Conservation (phyloP, 2,888 invertebrate genomes). For the Aporophyla lueneburgensis region DNA sequence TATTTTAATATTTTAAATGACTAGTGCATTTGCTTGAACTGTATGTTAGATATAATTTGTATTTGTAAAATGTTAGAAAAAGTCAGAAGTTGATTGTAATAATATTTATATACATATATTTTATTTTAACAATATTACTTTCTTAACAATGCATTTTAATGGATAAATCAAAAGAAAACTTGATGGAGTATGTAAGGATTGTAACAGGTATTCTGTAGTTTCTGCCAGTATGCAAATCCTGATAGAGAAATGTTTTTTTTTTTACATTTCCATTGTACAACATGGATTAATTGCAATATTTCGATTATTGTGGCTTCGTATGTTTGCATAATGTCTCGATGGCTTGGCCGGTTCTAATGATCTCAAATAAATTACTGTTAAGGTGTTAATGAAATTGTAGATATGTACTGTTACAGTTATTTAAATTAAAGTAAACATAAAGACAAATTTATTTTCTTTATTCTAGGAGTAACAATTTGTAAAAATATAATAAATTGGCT, state of each 20-base stretch:
- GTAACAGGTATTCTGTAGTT: background rate
- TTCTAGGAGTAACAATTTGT: background rate
- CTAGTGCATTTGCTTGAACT: background rate
- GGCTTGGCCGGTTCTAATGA: background rate
- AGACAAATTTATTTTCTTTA: background rate
- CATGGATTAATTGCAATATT: background rate
- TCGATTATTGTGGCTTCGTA: too few relatives aligned
- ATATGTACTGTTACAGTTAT: slow-evolving; percentile 13
- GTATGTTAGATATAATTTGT: background rate
- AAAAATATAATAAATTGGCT: slow-evolving; percentile 4
- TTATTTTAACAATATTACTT: slow-evolving; percentile 18
- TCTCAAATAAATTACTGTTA: slow-evolving; percentile 31
- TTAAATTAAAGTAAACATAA: slow-evolving; percentile 11
- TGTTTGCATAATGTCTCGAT: too few relatives aligned
- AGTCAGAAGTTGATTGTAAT: background rate
- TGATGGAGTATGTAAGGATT: background rate
- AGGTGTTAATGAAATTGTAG: background rate
- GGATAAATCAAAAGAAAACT: background rate
- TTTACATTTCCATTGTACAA: background rate
- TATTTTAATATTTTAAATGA: slow-evolving; percentile 4
- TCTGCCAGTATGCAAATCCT: background rate
- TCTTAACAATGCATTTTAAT: slow-evolving; percentile 1
- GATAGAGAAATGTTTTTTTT: background rate
- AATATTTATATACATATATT: background rate
- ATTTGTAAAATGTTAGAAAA: background rate